These are phyloP conservation scores for Petrocephalus zakoni DNA, from an alignment of 2,113 vertebrate genomes.

Conservation along the genomic window DNA sequence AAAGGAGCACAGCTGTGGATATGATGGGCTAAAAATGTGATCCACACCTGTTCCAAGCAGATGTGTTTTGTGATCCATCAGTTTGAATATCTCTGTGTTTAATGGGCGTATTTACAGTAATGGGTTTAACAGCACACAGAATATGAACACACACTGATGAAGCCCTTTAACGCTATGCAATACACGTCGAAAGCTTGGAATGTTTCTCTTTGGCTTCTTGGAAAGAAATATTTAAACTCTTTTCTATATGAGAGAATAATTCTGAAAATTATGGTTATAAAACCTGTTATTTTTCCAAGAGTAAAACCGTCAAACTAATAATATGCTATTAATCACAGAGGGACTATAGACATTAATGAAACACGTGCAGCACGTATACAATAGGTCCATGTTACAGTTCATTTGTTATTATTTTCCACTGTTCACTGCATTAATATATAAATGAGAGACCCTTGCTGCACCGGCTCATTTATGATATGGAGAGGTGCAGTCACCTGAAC, in stretches of 20 bases:
- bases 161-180: neutral
- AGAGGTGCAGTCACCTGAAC: neutral
- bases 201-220: neutral
- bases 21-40: conserved; percentile 26
- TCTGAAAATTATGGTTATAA: neutral
- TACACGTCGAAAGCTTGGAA: neutral
- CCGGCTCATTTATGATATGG: neutral
- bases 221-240: neutral
- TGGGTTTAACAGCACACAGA: conserved; percentile 29
- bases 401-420: neutral
- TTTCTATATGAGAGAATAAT: neutral
- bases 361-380: neutral
- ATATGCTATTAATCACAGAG: neutral
- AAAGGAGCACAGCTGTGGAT: conserved; percentile 42
- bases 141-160: conserved; percentile 37
- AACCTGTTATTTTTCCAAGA: neutral
- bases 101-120: conserved; percentile 30
- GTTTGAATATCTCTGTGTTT: conserved; percentile 45
- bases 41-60: conserved; percentile 49
- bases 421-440: neutral
- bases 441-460: neutral
- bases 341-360: neutral
- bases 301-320: neutral
- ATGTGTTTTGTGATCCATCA: conserved; percentile 48
- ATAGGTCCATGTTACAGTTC: neutral